These are phyloP conservation scores for Phragmatobia fuliginosa DNA, from an alignment of 2,888 invertebrate species.

Conservation along the genomic window DNA sequence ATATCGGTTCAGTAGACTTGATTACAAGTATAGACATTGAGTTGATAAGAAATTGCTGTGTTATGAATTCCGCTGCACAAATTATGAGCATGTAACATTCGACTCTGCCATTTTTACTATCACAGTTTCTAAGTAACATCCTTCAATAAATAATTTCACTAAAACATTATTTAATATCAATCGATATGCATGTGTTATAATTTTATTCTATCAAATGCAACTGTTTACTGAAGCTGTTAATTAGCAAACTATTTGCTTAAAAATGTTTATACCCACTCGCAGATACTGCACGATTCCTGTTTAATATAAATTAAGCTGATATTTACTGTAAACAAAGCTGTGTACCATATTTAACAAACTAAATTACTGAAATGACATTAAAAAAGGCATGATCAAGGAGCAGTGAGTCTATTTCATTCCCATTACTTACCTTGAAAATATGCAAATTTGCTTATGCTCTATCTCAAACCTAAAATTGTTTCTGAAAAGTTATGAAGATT, in stretches of 20 bases:
- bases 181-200: neutral
- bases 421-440: too few species aligned
- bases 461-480: too few species aligned
- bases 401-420: neutral
- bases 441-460: too few species aligned
- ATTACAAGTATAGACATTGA: constrained; percentile 2
- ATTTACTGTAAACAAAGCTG: neutral
- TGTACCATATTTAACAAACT: neutral
- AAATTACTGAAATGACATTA: too few species aligned
- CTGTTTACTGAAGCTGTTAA: neutral
- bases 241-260: neutral
- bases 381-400: neutral
- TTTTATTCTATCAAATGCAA: neutral
- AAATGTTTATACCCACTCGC: neutral
- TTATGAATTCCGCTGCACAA: neutral
- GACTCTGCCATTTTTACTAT: neutral
- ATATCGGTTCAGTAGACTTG: constrained; percentile 4
- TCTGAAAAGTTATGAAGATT: too few species aligned
- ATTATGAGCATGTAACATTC: neutral
- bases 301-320: neutral
- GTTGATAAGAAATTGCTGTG: constrained; percentile 9
- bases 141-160: neutral
- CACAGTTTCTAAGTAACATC: neutral
- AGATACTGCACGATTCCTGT: neutral
- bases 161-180: too few species aligned